Evolutionary conservation across 1,140 invertebrate genomes (phyloP).

Genomic region (Mamestra configurata): DNA sequence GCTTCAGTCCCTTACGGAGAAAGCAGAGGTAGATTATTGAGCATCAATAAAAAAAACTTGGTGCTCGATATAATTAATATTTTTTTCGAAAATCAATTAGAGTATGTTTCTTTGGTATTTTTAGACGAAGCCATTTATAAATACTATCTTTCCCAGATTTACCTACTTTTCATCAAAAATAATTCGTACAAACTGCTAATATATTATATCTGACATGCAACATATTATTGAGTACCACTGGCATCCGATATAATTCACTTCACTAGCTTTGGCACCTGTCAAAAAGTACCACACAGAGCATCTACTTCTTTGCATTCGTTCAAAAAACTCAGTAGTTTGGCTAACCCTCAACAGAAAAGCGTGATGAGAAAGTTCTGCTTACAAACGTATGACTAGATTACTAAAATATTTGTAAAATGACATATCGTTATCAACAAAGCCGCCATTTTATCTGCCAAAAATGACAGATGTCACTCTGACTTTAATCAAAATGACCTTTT

Average conservation of each 20-base stretch:
- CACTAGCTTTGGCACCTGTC: no score
- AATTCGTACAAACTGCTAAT: background rate
- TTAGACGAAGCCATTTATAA: background rate
- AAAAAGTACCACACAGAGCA: no score
- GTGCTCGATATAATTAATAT: background rate
- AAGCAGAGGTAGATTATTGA: constrained; percentile 21
- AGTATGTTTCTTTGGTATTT: background rate
- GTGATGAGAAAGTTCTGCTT: background rate
- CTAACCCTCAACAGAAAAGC: background rate
- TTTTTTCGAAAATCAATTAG: background rate
- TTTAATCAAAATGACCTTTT: background rate
- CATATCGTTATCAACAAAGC: background rate
- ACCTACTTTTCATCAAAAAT: no score
- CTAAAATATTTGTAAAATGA: background rate
- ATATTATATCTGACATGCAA: background rate
- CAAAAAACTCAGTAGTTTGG: background rate
- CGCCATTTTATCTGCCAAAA: background rate
- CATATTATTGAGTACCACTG: background rate
- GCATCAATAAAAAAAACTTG: background rate
- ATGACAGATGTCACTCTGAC: constrained; percentile 10
- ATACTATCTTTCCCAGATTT: background rate
- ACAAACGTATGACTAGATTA: background rate
- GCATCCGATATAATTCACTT: no score
- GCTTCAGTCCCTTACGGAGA: background rate
- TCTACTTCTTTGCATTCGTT: no score